A percentile compares a stretch with the other conserved stretches of the same genome.
Conservation (phyloP, 2,888 invertebrate species). For the Pantelozetes paolii region DNA sequence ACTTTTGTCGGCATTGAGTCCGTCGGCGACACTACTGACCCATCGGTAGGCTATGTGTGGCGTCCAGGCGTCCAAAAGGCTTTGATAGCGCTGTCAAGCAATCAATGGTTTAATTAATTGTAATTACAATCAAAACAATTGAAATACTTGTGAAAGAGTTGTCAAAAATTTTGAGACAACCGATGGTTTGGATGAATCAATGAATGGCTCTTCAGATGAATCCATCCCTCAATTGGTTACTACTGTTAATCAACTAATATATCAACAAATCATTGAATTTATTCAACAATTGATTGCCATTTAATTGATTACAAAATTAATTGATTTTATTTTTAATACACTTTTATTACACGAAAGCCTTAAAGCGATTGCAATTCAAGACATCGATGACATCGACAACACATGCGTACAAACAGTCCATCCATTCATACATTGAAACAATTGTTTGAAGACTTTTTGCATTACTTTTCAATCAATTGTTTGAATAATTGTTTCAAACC, state of each 20-base stretch:
- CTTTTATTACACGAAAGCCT: conserved; percentile 13
- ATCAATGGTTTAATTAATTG: too few relatives aligned
- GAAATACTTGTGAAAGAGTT: conserved; percentile 28
- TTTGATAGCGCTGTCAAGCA: conserved; percentile 46
- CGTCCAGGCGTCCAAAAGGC: conserved; percentile 73
- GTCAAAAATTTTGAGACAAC: conserved; percentile 1
- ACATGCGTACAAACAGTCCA: neutral
- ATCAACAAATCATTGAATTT: neutral
- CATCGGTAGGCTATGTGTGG: conserved; percentile 76
- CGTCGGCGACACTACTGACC: conserved; percentile 52
- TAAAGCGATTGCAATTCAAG: conserved; percentile 4
- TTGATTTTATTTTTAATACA: neutral
- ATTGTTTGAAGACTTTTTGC: neutral
- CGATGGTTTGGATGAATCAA: conserved; percentile 25
- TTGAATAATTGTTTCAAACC: neutral
- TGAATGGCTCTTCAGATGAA: conserved; percentile 11
- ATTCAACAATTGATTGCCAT: neutral
- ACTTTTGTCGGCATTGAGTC: too few relatives aligned
- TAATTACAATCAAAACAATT: too few relatives aligned
- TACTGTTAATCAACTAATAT: neutral
- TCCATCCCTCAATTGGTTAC: neutral
- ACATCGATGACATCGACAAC: conserved; percentile 24
- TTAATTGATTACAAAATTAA: neutral
- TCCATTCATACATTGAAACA: neutral
- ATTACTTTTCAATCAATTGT: neutral